Conservation (phyloP, 2,888 invertebrate genomes). For the Caenorhabditis sp. region DNA sequence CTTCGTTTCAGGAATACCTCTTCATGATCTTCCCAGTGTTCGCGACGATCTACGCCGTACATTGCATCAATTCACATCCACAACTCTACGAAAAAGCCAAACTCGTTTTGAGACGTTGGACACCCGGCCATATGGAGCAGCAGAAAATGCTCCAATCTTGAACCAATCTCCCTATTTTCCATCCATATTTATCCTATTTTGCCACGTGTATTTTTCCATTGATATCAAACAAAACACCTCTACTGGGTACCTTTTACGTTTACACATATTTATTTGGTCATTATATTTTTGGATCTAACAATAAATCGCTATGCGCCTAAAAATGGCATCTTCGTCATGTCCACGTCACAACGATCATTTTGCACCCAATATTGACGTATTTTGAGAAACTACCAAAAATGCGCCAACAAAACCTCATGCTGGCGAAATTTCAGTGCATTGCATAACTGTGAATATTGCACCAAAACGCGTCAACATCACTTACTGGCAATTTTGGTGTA, state of each 20-base stretch:
- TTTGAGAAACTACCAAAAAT: not conserved
- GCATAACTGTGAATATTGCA: not conserved
- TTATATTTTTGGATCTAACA: no score
- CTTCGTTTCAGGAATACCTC: conserved; percentile 25
- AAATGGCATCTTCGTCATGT: no score
- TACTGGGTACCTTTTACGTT: no score
- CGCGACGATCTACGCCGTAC: conserved; percentile 27
- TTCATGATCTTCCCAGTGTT: conserved; percentile 38
- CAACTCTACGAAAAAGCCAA: conserved; percentile 31
- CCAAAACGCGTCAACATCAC: not conserved
- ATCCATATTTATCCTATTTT: not conserved
- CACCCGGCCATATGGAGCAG: not conserved
- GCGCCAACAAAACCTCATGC: not conserved
- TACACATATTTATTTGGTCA: no score
- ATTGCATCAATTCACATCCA: conserved; percentile 25
- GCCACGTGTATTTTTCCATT: no score
- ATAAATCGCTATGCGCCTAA: no score
- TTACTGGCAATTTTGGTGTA: no score
- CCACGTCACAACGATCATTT: no score
- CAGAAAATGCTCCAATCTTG: not conserved
- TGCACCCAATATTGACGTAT: no score
- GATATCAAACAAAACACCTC: no score
- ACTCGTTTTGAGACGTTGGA: conserved; percentile 5
- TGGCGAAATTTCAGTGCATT: not conserved
- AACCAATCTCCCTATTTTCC: not conserved